Evolutionary conservation across 2,113 vertebrate species (phyloP).

Genomic region (Aythya baeri): DNA sequence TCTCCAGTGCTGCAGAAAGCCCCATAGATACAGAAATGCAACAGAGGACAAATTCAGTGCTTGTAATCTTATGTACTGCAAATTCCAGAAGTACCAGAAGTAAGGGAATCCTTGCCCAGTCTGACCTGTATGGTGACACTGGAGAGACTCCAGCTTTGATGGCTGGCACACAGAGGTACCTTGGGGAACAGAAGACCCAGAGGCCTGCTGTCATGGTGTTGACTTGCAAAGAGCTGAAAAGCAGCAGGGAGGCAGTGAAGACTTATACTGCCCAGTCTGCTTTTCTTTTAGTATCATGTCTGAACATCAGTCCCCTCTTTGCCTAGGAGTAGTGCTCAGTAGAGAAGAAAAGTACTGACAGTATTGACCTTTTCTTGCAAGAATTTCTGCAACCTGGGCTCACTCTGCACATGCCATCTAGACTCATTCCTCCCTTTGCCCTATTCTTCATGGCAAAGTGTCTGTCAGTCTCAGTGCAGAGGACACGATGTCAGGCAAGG

Average conservation of each 20-base stretch:
- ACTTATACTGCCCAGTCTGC: neutral
- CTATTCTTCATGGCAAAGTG: neutral
- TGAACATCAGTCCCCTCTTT: neutral
- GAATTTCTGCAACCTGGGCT: neutral
- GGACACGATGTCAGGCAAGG: neutral
- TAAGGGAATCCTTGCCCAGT: neutral
- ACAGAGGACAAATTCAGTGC: neutral
- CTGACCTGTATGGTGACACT: neutral
- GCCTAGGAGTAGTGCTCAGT: neutral
- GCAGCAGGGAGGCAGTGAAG: neutral
- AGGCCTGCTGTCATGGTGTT: neutral
- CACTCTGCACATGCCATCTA: neutral
- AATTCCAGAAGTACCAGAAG: neutral
- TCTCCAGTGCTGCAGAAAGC: neutral
- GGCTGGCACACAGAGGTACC: neutral
- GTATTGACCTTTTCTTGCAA: neutral
- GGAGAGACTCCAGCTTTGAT: neutral
- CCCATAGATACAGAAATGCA: neutral
- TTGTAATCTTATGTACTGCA: neutral
- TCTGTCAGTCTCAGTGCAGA: neutral
- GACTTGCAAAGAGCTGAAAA: neutral
- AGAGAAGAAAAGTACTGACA: neutral
- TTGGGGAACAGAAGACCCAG: neutral
- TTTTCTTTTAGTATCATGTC: neutral
- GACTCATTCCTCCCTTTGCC: neutral